Evolutionary conservation across 2,888 invertebrate species (phyloP).

Genomic region (Caenorhabditis angaria): DNA sequence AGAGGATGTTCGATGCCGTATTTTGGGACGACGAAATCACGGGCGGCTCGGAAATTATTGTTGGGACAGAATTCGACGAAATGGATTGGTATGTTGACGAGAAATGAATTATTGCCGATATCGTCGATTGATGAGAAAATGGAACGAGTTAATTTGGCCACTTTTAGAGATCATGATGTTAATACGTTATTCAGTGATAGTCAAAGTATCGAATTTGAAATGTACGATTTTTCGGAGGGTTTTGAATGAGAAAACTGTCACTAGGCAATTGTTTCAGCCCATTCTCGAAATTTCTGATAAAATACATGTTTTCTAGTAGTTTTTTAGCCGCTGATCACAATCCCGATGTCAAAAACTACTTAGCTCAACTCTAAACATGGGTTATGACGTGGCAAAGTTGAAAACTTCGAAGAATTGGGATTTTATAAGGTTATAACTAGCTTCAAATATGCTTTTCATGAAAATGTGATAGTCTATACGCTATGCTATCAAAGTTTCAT

Average conservation of each 20-base stretch:
- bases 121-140: slow-evolving; percentile 20
- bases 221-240: slow-evolving; percentile 9
- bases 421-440: too few relatives aligned
- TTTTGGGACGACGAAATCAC: slow-evolving; percentile 3
- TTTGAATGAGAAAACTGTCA: not conserved
- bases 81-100: slow-evolving; percentile 24
- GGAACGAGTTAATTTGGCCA: not conserved
- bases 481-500: too few relatives aligned
- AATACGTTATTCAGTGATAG: slow-evolving; percentile 7
- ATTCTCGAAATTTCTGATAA: too few relatives aligned
- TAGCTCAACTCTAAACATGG: too few relatives aligned
- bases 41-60: slow-evolving; percentile 13
- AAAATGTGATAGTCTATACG: too few relatives aligned
- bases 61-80: slow-evolving; percentile 29
- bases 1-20: slow-evolving; percentile 26
- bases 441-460: too few relatives aligned
- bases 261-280: too few relatives aligned
- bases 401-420: too few relatives aligned
- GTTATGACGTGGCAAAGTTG: too few relatives aligned
- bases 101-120: slow-evolving; percentile 22
- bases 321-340: too few relatives aligned
- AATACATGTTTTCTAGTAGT: not conserved
- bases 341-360: too few relatives aligned
- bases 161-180: not conserved
- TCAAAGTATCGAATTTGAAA: slow-evolving; percentile 27